phyloP scores from a whole-genome alignment of 2,888 invertebrate genomes.

The Dicranocentrus wangi region DNA sequence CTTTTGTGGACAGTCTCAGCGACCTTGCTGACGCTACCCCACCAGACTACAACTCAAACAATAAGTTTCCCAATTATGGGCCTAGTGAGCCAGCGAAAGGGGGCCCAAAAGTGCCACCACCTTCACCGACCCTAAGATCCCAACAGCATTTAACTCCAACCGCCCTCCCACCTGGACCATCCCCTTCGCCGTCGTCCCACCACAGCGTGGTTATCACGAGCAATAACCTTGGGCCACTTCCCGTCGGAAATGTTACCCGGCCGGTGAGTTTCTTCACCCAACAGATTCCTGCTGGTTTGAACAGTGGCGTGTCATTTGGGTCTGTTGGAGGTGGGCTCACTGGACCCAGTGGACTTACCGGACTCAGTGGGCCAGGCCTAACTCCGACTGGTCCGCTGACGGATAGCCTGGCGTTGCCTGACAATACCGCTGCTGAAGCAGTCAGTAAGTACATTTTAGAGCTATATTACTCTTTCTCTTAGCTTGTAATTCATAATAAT shows the following conservation, averaged over 20 bases:
- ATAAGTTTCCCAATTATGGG: constrained; percentile 32
- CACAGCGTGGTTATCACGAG: constrained; percentile 41
- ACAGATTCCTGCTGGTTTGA: constrained; percentile 24
- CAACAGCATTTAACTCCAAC: too few species aligned
- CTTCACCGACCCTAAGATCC: too few species aligned
- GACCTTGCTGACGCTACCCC: constrained; percentile 56
- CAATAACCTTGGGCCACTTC: constrained; percentile 42
- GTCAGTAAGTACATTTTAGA: constrained; percentile 63
- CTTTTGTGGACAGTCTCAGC: constrained; percentile 59
- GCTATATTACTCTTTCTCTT: too few species aligned
- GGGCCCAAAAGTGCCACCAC: too few species aligned
- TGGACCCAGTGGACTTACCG: too few species aligned
- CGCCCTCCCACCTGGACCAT: constrained; percentile 19
- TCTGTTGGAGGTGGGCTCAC: constrained; percentile 40
- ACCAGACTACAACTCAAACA: constrained; percentile 43
- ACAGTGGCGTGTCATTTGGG: constrained; percentile 57
- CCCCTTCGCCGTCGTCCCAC: constrained; percentile 39
- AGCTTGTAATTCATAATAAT: too few species aligned
- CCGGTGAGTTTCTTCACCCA: constrained; percentile 53
- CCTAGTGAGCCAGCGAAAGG: not conserved
- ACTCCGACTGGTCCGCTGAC: constrained; percentile 52
- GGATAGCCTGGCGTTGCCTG: constrained; percentile 57
- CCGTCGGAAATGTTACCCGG: constrained; percentile 29
- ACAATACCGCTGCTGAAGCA: constrained; percentile 50
- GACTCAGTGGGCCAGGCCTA: constrained; percentile 47